Percentiles rank a stretch among this genome's conserved stretches.
Conservation (phyloP, 2,113 vertebrate genomes). For the Typhlomys cinereus region DNA sequence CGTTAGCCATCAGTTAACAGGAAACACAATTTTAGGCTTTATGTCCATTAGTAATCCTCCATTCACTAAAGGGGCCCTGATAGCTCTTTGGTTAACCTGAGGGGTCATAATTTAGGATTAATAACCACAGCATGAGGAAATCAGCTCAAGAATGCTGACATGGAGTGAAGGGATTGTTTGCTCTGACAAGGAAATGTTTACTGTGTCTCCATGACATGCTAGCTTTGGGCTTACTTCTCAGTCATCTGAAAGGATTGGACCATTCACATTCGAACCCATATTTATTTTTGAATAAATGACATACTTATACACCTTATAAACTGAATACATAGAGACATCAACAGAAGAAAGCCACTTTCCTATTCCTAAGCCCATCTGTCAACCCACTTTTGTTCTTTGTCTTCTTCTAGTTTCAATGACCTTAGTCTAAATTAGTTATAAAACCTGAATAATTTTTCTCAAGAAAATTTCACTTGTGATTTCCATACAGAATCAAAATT, state of each 20-base stretch:
- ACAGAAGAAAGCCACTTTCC: not conserved
- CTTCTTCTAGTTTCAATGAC: not conserved
- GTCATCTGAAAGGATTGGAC: not conserved
- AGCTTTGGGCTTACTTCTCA: not conserved
- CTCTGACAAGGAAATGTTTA: not conserved
- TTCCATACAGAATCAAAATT: not conserved
- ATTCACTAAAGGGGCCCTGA: constrained; percentile 41
- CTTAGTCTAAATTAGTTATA: constrained; percentile 4
- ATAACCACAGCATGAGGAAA: not conserved
- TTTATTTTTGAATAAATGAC: constrained; percentile 5
- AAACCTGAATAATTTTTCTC: not conserved
- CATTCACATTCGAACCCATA: not conserved
- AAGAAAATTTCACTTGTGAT: not conserved
- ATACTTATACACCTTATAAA: not conserved
- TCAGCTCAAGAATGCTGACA: not conserved
- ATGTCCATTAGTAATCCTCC: constrained; percentile 73
- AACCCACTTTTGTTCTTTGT: not conserved
- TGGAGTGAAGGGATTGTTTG: not conserved
- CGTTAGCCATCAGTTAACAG: constrained; percentile 83
- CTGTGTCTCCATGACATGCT: not conserved
- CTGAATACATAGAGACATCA: not conserved
- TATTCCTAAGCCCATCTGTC: not conserved
- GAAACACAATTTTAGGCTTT: constrained; percentile 78
- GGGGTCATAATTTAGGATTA: constrained; percentile 51
- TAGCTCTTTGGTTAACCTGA: constrained; percentile 13